phyloP scores from a whole-genome alignment of 2,797 vertebrate genomes.

The Rhinichthys osculus region DNA sequence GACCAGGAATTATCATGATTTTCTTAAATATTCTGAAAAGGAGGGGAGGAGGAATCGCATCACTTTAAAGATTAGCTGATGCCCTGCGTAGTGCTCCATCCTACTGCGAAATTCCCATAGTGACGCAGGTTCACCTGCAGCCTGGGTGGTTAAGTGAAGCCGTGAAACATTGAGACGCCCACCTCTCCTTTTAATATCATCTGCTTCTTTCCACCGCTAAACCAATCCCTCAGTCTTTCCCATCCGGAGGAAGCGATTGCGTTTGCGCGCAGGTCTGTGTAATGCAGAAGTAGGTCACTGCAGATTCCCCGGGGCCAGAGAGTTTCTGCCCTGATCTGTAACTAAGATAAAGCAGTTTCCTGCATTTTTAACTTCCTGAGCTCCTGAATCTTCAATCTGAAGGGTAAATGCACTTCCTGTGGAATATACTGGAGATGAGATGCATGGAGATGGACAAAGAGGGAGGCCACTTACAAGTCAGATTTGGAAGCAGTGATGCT shows the following conservation, averaged over 20 bases:
- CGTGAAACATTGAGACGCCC: slow-evolving; percentile 4
- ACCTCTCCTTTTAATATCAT: background rate
- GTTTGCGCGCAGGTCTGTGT: background rate
- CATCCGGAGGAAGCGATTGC: background rate
- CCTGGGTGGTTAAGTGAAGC: background rate
- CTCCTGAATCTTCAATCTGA: background rate
- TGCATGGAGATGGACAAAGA: background rate
- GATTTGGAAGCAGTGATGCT: slow-evolving; percentile 2
- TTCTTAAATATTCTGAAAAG: background rate
- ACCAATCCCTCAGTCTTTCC: slow-evolving; percentile 5
- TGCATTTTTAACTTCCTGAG: slow-evolving; percentile 23
- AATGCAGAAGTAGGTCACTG: slow-evolving; percentile 35
- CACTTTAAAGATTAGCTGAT: background rate
- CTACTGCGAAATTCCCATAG: slow-evolving; percentile 11
- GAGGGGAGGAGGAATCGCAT: slow-evolving; percentile 1
- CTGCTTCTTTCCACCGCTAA: slow-evolving; percentile 11
- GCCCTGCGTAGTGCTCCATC: background rate
- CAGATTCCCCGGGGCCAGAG: slow-evolving; percentile 15
- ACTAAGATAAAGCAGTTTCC: slow-evolving; percentile 45
- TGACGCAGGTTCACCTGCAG: slow-evolving; percentile 28
- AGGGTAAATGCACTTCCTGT: slow-evolving; percentile 10
- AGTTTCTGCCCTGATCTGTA: slow-evolving; percentile 44
- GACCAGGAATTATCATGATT: background rate
- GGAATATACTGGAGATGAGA: background rate
- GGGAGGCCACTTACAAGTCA: background rate